Evolutionary conservation across 2,797 vertebrate species (phyloP).

Genomic region (Tachyglossus aculeatus): DNA sequence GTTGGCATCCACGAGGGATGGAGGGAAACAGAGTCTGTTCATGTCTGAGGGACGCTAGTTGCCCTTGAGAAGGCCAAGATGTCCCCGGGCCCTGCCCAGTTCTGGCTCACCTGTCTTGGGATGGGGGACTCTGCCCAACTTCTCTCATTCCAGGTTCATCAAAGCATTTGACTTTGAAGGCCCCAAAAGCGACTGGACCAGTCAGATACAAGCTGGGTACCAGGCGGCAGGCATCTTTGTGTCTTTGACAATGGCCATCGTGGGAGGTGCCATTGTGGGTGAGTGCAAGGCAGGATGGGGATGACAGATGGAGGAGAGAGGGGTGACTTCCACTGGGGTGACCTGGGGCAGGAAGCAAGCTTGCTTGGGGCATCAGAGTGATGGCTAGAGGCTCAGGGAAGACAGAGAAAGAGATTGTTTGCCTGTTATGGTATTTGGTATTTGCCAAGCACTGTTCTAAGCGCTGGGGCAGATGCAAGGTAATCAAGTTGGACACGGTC

Average conservation of each 20-base stretch:
- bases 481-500: too few species aligned
- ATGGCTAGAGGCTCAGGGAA: neutral
- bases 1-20: too few species aligned
- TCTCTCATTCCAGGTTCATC: conserved; percentile 72
- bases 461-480: too few species aligned
- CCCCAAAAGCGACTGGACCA: conserved; percentile 32
- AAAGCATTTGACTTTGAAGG: conserved; percentile 76
- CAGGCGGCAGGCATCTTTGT: conserved; percentile 90
- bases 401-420: neutral
- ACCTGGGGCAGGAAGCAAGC: neutral
- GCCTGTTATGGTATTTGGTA: neutral
- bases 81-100: neutral
- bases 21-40: neutral
- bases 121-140: neutral
- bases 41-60: neutral
- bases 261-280: conserved; percentile 90
- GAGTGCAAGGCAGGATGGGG: conserved; percentile 67
- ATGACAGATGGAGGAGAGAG: neutral
- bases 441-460: too few species aligned
- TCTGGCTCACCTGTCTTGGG: neutral
- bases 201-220: conserved; percentile 81
- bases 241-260: conserved; percentile 85
- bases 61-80: neutral
- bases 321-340: neutral
- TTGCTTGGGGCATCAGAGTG: neutral